A percentile compares a stretch with the other conserved stretches of the same genome.
Conservation (phyloP, 2,888 invertebrate genomes). For the Eupithecia tripunctaria region DNA sequence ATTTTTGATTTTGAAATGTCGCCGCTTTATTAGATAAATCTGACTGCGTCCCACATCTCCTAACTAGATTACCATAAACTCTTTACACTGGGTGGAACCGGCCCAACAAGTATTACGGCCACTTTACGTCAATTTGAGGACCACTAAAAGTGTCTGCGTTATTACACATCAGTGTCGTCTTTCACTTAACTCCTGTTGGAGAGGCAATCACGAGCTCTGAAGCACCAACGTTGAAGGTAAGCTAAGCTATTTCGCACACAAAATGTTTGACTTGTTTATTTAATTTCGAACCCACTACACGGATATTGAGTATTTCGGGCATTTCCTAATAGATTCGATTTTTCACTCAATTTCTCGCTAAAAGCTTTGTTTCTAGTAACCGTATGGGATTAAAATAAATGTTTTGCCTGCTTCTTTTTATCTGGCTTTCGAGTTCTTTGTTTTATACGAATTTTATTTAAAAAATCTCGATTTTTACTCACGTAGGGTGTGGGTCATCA, state of each 20-base stretch:
- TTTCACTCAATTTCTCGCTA: slow-evolving; percentile 55
- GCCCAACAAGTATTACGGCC: slow-evolving; percentile 42
- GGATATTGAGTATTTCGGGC: slow-evolving; percentile 45
- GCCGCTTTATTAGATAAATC: slow-evolving; percentile 25
- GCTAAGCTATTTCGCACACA: slow-evolving; percentile 46
- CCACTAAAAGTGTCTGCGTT: slow-evolving; percentile 54
- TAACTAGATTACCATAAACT: slow-evolving; percentile 33
- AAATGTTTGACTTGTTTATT: slow-evolving; percentile 23
- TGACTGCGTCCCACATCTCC: slow-evolving; percentile 24
- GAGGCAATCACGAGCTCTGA: slow-evolving; percentile 61
- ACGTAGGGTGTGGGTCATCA: too few relatives aligned
- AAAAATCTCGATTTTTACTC: neutral
- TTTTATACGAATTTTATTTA: neutral
- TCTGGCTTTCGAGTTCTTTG: neutral
- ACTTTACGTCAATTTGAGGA: slow-evolving; percentile 43
- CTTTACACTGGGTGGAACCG: slow-evolving; percentile 20
- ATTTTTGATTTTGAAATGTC: slow-evolving; percentile 14
- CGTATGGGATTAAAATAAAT: slow-evolving; percentile 19
- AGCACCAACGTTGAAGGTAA: slow-evolving; percentile 56
- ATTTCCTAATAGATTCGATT: slow-evolving; percentile 66
- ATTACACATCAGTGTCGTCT: slow-evolving; percentile 53
- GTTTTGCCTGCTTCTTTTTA: neutral
- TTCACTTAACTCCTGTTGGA: slow-evolving; percentile 58
- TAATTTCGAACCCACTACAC: slow-evolving; percentile 39
- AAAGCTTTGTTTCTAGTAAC: slow-evolving; percentile 52